Conservation (phyloP, 1,140 invertebrate species). For the Brachystomella parvula region DNA sequence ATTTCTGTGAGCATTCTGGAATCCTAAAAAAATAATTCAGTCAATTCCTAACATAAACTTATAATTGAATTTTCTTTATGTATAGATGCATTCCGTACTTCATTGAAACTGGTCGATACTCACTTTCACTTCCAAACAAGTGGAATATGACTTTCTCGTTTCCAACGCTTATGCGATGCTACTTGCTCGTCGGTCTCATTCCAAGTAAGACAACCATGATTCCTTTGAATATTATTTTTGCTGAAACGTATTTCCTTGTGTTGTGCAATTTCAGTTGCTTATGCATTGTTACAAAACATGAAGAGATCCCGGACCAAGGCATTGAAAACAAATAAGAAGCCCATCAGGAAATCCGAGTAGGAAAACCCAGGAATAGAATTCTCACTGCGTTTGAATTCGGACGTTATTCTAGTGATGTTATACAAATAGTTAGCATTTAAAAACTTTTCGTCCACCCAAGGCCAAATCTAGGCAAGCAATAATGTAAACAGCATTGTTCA, state of each 20-base stretch:
- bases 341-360: conserved; percentile 7
- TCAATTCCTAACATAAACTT: conserved; percentile 9
- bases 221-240: too few species aligned
- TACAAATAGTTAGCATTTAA: too few species aligned
- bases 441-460: too few species aligned
- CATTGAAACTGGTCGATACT: conserved; percentile 71
- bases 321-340: conserved; percentile 39
- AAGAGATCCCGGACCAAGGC: conserved; percentile 56
- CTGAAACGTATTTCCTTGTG: too few species aligned
- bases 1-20: conserved; percentile 19
- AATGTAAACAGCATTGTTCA: too few species aligned
- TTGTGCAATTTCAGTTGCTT: conserved; percentile 48
- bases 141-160: conserved; percentile 83
- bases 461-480: too few species aligned
- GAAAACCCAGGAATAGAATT: too few species aligned
- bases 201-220: conserved; percentile 47
- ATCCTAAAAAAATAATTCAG: too few species aligned
- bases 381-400: too few species aligned
- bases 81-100: conserved; percentile 74
- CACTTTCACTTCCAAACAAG: conserved; percentile 66
- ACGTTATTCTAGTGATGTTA: too few species aligned
- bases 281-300: conserved; percentile 71
- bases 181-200: conserved; percentile 65
- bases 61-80: conserved; percentile 29
- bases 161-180: conserved; percentile 65